Base-by-base conservation (phyloP, 2,888 invertebrate genomes). In the Thymelicus sylvestris region DNA sequence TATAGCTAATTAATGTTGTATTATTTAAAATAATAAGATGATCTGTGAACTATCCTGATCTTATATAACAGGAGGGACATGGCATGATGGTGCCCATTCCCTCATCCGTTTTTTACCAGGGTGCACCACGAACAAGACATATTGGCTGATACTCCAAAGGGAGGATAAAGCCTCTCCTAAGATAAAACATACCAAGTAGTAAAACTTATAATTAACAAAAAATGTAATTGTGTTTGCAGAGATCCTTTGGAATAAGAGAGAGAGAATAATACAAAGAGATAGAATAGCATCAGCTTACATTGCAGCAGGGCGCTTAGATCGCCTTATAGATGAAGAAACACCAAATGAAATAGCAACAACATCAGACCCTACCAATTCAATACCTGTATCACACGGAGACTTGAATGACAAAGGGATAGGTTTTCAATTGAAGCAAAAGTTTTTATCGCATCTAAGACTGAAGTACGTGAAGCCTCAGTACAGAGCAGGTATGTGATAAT, bases 171-270 rank as follows among this genome's bases (percentile, higher is more conserved):
- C 19, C 3, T 31, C 31, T 31, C 31, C 31, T 3, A 31, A 31
- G 19, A 19, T 19, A 19, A 19, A 19, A 19, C 19, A 19, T 31
- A 1, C 31, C 31, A 31, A 31, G 31, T 31, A 31, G 0, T 47
- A 48, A 13, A 13, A 6, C 12, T 48, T 15, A 15, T 15, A 7
- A 52, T 19, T 8, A 19, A 19, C 7, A 2, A 5, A 15, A 2
- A 24, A 55, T 24, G 0, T 55, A 24, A 24, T 24, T 24, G 6
- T 55, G 5, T 3, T 57, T 57, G 13, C 85, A 93, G 93, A 89
- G 73, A 91, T 95, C 79, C 95, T 96, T 82, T 83, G 96, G 66
- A 93, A 94, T 59, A 95, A 95, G 73, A 91, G 95, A 81, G 96
- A 96, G 78, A 94, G 94, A 71, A 91, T 95, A 60, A 81, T 94